A percentile compares a stretch with the other conserved stretches of the same genome.
These are phyloP conservation scores for Hippocampus kuda DNA, from an alignment of 2,797 vertebrate species.

Conservation along the genomic window DNA sequence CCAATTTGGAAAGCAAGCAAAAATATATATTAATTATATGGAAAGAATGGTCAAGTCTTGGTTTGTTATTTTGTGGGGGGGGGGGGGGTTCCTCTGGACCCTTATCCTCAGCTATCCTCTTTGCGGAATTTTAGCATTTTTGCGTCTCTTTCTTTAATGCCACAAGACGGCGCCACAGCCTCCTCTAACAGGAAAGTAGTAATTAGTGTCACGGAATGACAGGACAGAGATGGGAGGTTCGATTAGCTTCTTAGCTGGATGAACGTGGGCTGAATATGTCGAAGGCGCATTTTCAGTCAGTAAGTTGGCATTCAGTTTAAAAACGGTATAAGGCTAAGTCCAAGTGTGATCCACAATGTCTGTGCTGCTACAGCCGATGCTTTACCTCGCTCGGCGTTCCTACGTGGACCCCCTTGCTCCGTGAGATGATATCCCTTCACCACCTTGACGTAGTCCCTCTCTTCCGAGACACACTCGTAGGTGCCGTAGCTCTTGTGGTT, in stretches of 20 bases:
- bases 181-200: background rate
- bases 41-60: no score
- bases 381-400: background rate
- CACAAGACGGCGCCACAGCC: background rate
- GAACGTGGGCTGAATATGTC: background rate
- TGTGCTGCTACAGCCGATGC: accelerated
- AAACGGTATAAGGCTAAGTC: background rate
- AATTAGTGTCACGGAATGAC: background rate
- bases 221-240: background rate
- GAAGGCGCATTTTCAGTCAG: background rate
- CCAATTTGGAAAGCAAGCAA: no score
- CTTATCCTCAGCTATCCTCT: no score
- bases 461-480: conserved; percentile 61
- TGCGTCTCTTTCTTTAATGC: background rate
- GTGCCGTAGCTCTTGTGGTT: conserved; percentile 46
- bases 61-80: no score
- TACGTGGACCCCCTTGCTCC: background rate
- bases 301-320: background rate
- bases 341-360: background rate
- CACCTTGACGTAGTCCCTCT: conserved; percentile 52
- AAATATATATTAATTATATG: no score
- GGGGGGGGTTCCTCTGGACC: no score
- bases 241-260: background rate
- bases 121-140: background rate
- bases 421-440: conserved; percentile 50